phyloP scores from a whole-genome alignment of 23 tunicate species.

The Diplosoma virens region DNA sequence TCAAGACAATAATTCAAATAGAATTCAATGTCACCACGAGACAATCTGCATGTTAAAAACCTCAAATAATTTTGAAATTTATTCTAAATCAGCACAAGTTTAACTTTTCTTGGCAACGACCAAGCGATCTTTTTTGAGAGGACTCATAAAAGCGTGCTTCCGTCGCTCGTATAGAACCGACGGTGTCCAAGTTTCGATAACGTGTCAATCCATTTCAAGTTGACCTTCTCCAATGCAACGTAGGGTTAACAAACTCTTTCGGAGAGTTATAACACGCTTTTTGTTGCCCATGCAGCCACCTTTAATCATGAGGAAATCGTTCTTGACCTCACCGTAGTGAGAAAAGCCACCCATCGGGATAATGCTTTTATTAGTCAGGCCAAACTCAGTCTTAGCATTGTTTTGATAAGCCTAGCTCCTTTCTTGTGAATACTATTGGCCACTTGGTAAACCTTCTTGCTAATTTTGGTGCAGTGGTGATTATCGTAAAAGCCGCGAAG shows the following conservation, averaged over 20 bases:
- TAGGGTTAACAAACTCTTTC: conserved; percentile 92
- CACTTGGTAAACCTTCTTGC: conserved; percentile 97
- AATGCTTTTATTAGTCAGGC: conserved; percentile 96
- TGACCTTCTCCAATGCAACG: conserved; percentile 85
- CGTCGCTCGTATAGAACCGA: conserved; percentile 99
- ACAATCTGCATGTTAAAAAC: too few species aligned
- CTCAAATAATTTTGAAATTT: too few species aligned
- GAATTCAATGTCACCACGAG: too few species aligned
- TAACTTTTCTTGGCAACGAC: conserved; percentile 43
- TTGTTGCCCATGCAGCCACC: conserved; percentile 97
- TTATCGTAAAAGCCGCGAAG: too few species aligned
- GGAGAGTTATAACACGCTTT: conserved; percentile 91
- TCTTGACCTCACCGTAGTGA: conserved; percentile 98
- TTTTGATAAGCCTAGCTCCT: conserved; percentile 96
- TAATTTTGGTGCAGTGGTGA: conserved; percentile 98
- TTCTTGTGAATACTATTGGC: conserved; percentile 96
- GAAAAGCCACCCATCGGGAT: conserved; percentile 99
- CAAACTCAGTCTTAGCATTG: conserved; percentile 94
- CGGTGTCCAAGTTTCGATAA: conserved; percentile 98
- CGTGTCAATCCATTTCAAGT: conserved; percentile 98
- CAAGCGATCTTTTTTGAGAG: conserved; percentile 98
- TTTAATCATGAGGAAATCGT: conserved; percentile 95
- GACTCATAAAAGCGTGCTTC: conserved; percentile 99
- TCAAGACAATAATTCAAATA: too few species aligned
- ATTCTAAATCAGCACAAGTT: too few species aligned